Base-by-base conservation (phyloP, 1,140 invertebrate species). In the Manduca sexta region DNA sequence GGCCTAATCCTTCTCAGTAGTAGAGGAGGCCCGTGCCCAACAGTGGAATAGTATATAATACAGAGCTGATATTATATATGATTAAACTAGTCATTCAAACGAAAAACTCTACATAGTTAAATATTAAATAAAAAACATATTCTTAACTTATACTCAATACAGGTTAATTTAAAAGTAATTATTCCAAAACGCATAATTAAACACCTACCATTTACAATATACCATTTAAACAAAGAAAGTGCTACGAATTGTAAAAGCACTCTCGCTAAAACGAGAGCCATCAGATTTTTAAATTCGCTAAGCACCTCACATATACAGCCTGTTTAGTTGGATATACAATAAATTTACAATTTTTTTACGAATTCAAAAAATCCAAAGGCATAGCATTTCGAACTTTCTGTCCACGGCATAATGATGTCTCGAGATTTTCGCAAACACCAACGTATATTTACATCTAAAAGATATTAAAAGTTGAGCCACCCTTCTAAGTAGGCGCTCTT, bases 401-500 rank as follows among this genome's bases (percentile, higher is more conserved):
- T 21, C 26, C 18, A 30, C 12, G 41, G 6, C 14, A 12, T 43
- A 43, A 31, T 21, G 38, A 16, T 17, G 18, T 11, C 35, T 39
- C 15, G 37, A n/a, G 15, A 16, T 17, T 8, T 17, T 12, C 15
- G 38, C 21, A 26, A 26, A 26, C 11, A 16, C 8, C 5, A 11
- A 18, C 16, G 14, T 10, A 10, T 38, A 38, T 15, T 40, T 18
- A n/a, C 38, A 56, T 63, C 60, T 69, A 64, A 38, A 53, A 56
- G 61, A 82, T 76, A 79, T 80, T 79, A 79, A 84, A 79, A 80
- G 68, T 80, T 77, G 60, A 26, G 69, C 77, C 76, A 80, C 80
- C 76, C 80, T 80, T 78, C 77, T 80, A 78, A 82, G 77, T 84
- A 77, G 73, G 54, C 60, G 64, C 55, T 71, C 78, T 78, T 80